A percentile compares a stretch with the other conserved stretches of the same genome.
phyloP scores from a whole-genome alignment of 2,888 invertebrate genomes.

The Lobophora halterata region DNA sequence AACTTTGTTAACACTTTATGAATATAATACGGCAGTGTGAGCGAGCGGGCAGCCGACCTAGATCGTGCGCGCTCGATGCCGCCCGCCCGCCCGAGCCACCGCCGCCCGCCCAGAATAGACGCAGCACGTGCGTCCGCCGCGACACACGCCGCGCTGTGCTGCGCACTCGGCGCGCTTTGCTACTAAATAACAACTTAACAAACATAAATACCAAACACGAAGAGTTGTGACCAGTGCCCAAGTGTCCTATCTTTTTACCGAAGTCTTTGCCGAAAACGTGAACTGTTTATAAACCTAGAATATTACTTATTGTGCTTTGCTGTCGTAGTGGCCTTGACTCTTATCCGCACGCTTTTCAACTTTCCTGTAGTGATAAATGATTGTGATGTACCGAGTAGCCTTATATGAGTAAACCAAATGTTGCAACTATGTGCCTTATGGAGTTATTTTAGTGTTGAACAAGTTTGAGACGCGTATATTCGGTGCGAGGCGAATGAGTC shows the following conservation, averaged over 20 bases:
- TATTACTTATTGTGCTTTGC: slow-evolving; percentile 52
- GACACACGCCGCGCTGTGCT: slow-evolving; percentile 56
- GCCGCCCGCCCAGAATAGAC: slow-evolving; percentile 74
- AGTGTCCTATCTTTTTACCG: slow-evolving; percentile 24
- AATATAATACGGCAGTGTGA: slow-evolving; percentile 30
- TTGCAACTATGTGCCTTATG: slow-evolving; percentile 71
- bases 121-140: slow-evolving; percentile 75
- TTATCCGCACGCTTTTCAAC: slow-evolving; percentile 57
- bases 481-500: slow-evolving; percentile 52
- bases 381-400: slow-evolving; percentile 45
- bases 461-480: slow-evolving; percentile 33
- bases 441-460: slow-evolving; percentile 48
- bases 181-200: slow-evolving; percentile 30
- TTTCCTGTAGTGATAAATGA: slow-evolving; percentile 38
- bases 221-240: slow-evolving; percentile 43
- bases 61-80: slow-evolving; percentile 71
- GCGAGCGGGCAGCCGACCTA: slow-evolving; percentile 62
- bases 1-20: slow-evolving; percentile 25
- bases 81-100: slow-evolving; percentile 51
- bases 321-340: slow-evolving; percentile 66
- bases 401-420: slow-evolving; percentile 48
- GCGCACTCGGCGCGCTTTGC: slow-evolving; percentile 31
- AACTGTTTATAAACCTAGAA: slow-evolving; percentile 56
- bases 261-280: slow-evolving; percentile 29
- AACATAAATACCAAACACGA: slow-evolving; percentile 30